phyloP scores from a whole-genome alignment of 1,140 invertebrate genomes.

The Medauroidea extradentata region DNA sequence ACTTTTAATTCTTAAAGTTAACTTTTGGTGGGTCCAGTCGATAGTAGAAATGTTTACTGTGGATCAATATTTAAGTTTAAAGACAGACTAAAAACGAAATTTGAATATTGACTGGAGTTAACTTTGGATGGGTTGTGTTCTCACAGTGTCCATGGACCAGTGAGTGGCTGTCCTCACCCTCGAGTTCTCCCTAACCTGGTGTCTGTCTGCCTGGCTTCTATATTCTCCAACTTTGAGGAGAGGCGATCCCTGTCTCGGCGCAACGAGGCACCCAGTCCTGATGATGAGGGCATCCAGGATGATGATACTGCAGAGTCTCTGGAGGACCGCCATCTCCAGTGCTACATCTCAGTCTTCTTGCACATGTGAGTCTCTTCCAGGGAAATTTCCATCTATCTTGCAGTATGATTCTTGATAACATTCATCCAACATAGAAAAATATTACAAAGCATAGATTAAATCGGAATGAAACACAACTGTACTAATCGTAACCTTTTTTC shows the following conservation, averaged over 20 bases:
- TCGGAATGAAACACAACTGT: too few relatives aligned
- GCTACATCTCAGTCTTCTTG: slow-evolving; percentile 51
- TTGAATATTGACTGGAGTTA: too few relatives aligned
- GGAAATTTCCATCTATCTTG: too few relatives aligned
- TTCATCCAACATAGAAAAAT: too few relatives aligned
- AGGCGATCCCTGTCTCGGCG: not conserved
- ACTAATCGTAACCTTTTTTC: too few relatives aligned
- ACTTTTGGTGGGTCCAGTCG: too few relatives aligned
- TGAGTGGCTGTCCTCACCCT: slow-evolving; percentile 75
- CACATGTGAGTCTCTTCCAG: slow-evolving; percentile 46
- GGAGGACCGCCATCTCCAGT: slow-evolving; percentile 37
- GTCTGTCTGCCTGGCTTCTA: slow-evolving; percentile 71
- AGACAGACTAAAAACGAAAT: too few relatives aligned
- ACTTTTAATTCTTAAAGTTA: too few relatives aligned
- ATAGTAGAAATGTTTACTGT: too few relatives aligned
- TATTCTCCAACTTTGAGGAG: slow-evolving; percentile 23
- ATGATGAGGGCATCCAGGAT: slow-evolving; percentile 5
- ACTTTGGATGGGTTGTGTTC: slow-evolving; percentile 7
- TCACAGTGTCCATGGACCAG: slow-evolving; percentile 67
- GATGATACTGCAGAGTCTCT: slow-evolving; percentile 19
- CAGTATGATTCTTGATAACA: too few relatives aligned
- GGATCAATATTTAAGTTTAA: too few relatives aligned
- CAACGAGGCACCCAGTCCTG: not conserved
- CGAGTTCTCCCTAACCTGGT: slow-evolving; percentile 78
- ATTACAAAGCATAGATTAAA: too few relatives aligned